Conservation (phyloP, 1,140 invertebrate genomes). For the Polypedilum pembai region DNA sequence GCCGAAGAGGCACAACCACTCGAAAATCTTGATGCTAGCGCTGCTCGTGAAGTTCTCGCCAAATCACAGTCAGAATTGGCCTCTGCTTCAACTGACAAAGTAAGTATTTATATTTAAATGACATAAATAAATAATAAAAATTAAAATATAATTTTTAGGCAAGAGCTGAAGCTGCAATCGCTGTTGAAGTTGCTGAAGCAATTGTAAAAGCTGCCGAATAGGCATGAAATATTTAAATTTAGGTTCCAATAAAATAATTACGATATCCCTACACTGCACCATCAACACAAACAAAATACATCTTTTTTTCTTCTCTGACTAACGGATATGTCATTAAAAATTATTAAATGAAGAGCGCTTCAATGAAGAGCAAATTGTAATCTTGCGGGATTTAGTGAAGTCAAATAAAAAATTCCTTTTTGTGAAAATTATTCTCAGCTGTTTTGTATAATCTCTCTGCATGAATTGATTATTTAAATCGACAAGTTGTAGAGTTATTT, state of each 20-base stretch:
- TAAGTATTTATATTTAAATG: constrained; percentile 35
- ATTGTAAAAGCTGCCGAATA: constrained; percentile 76
- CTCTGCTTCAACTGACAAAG: constrained; percentile 71
- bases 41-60: constrained; percentile 71
- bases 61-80: constrained; percentile 76
- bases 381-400: constrained; percentile 10
- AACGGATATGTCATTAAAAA: neutral
- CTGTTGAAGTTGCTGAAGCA: constrained; percentile 91
- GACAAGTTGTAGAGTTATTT: neutral
- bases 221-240: constrained; percentile 34
- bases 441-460: neutral
- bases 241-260: constrained; percentile 1
- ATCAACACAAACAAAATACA: too few relatives aligned
- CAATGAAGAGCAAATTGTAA: neutral
- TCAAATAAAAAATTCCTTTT: neutral
- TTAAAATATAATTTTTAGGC: constrained; percentile 48
- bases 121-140: constrained; percentile 28
- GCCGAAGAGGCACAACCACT: constrained; percentile 94
- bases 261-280: too few relatives aligned
- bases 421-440: neutral
- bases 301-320: neutral
- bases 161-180: constrained; percentile 88
- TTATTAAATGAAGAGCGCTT: too few relatives aligned
- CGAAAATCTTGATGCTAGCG: constrained; percentile 71
- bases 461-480: too few relatives aligned